phyloP scores from a whole-genome alignment of 2,888 invertebrate species.

The Lycia hirtaria region DNA sequence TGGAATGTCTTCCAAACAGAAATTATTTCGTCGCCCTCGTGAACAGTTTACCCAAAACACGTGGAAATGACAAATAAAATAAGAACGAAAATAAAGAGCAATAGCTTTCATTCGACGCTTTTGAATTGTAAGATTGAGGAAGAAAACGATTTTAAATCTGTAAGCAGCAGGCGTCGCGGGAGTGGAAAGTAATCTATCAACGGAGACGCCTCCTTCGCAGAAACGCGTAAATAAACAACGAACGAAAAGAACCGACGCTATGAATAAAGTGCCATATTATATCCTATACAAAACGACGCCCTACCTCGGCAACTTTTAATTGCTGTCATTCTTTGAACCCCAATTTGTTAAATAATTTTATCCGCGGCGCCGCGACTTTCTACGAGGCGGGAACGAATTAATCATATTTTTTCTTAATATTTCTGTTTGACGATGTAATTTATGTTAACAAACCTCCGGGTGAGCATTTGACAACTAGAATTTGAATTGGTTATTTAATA shows the following conservation, averaged over 20 bases:
- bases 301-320: slow-evolving; percentile 54
- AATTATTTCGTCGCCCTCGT: slow-evolving; percentile 28
- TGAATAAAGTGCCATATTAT: slow-evolving; percentile 51
- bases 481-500: slow-evolving; percentile 61
- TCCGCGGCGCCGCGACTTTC: slow-evolving; percentile 35
- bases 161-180: slow-evolving; percentile 46
- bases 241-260: slow-evolving; percentile 52
- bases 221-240: slow-evolving; percentile 67
- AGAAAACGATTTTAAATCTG: slow-evolving; percentile 62
- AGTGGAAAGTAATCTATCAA: slow-evolving; percentile 71
- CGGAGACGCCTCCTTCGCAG: slow-evolving; percentile 57
- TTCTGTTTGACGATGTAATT: slow-evolving; percentile 52
- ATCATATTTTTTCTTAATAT: slow-evolving; percentile 49
- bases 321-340: slow-evolving; percentile 48
- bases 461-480: slow-evolving; percentile 57
- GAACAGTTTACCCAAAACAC: slow-evolving; percentile 28
- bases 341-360: slow-evolving; percentile 47
- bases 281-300: slow-evolving; percentile 47
- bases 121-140: slow-evolving; percentile 60
- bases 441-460: slow-evolving; percentile 49
- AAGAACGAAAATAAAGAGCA: slow-evolving; percentile 44
- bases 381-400: slow-evolving; percentile 41
- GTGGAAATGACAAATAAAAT: slow-evolving; percentile 45
- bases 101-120: slow-evolving; percentile 53
- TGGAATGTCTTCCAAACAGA: slow-evolving; percentile 25